These are phyloP conservation scores for Drosophila auraria DNA, from an alignment of 1,140 invertebrate species.

Conservation along the genomic window DNA sequence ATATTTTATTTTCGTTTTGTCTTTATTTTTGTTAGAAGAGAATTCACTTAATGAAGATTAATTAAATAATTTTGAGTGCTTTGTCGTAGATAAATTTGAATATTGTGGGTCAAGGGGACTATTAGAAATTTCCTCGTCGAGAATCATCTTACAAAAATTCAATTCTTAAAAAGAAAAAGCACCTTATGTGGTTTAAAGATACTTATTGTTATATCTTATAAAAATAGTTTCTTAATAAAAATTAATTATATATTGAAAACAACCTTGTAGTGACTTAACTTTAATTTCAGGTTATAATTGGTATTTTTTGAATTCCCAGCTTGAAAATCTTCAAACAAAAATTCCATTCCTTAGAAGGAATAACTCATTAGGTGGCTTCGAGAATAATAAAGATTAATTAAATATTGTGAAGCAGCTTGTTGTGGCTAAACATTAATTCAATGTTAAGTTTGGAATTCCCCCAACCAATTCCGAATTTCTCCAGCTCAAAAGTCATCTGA, in stretches of 20 bases:
- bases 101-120: neutral
- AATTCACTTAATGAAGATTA: neutral
- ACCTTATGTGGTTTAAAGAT: neutral
- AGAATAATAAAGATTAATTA: neutral
- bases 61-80: too few relatives aligned
- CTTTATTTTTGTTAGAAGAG: neutral
- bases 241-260: neutral
- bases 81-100: neutral
- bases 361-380: neutral
- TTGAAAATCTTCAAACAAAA: conserved; percentile 2
- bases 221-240: neutral
- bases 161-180: conserved; percentile 18
- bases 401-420: neutral
- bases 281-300: neutral
- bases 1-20: too few relatives aligned
- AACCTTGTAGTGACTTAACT: neutral
- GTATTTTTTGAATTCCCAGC: neutral
- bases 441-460: neutral
- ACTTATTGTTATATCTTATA: too few relatives aligned
- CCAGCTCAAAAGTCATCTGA: conserved; percentile 19
- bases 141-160: conserved; percentile 11
- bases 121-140: neutral
- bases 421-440: neutral
- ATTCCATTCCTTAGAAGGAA: conserved; percentile 17
- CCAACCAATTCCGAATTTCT: neutral